Evolutionary conservation across 2,113 vertebrate genomes (phyloP).

Genomic region (Rhinolophus sinicus): DNA sequence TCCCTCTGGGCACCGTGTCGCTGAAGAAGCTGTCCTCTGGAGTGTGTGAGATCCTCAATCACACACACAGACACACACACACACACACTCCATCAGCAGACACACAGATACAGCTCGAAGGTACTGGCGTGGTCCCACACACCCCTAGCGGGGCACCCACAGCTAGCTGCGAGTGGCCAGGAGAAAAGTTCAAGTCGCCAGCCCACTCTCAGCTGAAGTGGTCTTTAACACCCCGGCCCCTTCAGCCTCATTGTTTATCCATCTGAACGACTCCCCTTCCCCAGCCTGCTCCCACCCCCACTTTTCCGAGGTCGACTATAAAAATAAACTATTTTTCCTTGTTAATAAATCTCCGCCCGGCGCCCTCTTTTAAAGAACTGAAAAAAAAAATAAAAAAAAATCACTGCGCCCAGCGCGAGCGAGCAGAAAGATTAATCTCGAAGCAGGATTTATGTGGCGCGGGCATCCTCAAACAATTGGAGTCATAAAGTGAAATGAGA

Average conservation of each 20-base stretch:
- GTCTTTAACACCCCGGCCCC: neutral
- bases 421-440: conserved; percentile 58
- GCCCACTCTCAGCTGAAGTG: neutral
- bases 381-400: conserved; percentile 56
- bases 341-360: conserved; percentile 78
- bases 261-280: conserved; percentile 3
- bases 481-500: conserved; percentile 82
- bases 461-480: conserved; percentile 78
- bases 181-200: conserved; percentile 53
- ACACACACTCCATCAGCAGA: neutral
- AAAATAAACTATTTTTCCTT: conserved; percentile 82
- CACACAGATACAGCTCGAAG: neutral
- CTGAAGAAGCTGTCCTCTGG: neutral
- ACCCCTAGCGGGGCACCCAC: neutral
- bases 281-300: neutral
- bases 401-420: conserved; percentile 30
- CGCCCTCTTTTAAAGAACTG: conserved; percentile 69
- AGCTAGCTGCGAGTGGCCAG: neutral
- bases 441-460: conserved; percentile 79
- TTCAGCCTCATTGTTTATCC: conserved; percentile 65
- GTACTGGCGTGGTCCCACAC: neutral
- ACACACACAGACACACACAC: neutral
- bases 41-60: neutral
- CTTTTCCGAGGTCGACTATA: conserved; percentile 73
- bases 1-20: accelerated